These are phyloP conservation scores for Myripristis jacobus DNA, from an alignment of 2,797 vertebrate genomes.

Conservation along the genomic window DNA sequence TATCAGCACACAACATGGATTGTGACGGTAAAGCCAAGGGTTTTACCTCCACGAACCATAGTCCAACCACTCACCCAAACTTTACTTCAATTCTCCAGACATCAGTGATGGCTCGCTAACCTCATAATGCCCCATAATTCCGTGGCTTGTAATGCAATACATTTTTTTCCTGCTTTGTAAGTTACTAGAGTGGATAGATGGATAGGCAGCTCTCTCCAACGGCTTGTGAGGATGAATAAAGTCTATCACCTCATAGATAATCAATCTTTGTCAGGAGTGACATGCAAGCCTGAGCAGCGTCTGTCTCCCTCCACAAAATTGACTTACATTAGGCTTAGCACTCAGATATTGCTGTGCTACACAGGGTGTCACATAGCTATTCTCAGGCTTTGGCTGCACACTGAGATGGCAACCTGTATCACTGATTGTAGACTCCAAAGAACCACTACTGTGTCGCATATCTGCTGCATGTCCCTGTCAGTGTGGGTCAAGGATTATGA, in stretches of 20 bases:
- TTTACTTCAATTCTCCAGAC: constrained; percentile 40
- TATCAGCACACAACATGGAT: constrained; percentile 41
- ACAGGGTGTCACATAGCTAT: constrained; percentile 42
- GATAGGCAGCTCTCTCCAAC: constrained; percentile 25
- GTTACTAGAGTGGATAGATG: constrained; percentile 32
- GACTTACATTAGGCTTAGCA: constrained; percentile 49
- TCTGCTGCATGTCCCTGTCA: constrained; percentile 19
- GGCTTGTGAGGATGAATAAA: constrained; percentile 47
- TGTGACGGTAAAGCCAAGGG: constrained; percentile 3
- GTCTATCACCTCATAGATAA: constrained; percentile 45
- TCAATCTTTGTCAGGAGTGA: constrained; percentile 65
- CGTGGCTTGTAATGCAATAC: constrained; percentile 42
- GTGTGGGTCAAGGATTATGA: neutral
- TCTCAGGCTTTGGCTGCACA: constrained; percentile 36
- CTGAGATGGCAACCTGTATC: constrained; percentile 35
- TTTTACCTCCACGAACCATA: constrained; percentile 35
- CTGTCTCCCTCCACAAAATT: constrained; percentile 39
- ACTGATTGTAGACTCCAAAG: constrained; percentile 33
- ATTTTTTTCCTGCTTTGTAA: constrained; percentile 39
- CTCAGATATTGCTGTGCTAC: constrained; percentile 62
- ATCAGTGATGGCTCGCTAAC: constrained; percentile 42
- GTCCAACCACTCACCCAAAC: constrained; percentile 47
- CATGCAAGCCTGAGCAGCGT: constrained; percentile 33
- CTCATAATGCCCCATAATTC: constrained; percentile 41
- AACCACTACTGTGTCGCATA: constrained; percentile 10